Percentiles rank a stretch among this genome's conserved stretches.
Conservation (phyloP, 2,888 invertebrate genomes). For the Corythucha ciliata region DNA sequence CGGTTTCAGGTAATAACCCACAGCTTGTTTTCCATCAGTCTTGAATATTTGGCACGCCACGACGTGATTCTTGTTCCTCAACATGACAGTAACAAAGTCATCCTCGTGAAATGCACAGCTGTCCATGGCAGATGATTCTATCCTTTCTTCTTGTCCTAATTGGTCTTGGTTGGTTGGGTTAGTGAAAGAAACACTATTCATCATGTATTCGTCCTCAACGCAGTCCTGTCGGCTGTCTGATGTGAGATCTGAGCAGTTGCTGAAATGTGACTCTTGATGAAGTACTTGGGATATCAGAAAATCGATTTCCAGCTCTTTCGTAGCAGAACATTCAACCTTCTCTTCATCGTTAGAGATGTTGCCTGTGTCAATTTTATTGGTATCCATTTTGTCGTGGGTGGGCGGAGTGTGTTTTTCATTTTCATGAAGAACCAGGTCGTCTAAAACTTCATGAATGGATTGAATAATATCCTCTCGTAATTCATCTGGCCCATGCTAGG, state of each 20-base stretch:
- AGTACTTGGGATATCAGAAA: background rate
- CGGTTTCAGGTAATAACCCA: no score
- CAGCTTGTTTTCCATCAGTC: no score
- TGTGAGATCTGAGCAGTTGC: background rate
- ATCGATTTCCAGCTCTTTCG: background rate
- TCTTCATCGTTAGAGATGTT: background rate
- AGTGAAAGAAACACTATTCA: slow-evolving; percentile 3
- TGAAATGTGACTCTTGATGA: background rate
- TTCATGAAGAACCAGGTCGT: no score
- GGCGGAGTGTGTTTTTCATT: no score
- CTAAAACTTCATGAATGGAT: slow-evolving; percentile 1
- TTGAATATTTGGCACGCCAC: no score
- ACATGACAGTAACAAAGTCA: no score
- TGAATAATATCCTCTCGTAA: background rate
- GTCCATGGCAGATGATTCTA: no score
- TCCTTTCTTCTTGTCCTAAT: background rate
- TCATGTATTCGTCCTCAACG: background rate
- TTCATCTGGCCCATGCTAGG: slow-evolving; percentile 3
- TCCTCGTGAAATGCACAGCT: no score
- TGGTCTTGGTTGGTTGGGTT: background rate
- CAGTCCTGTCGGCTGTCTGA: background rate
- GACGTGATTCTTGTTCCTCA: no score
- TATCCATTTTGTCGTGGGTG: no score
- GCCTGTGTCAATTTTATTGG: no score
- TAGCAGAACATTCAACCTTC: background rate